Percentiles rank a stretch among this genome's conserved stretches.
Conservation (phyloP, 2,113 vertebrate species). For the Notarius quadriscutis region DNA sequence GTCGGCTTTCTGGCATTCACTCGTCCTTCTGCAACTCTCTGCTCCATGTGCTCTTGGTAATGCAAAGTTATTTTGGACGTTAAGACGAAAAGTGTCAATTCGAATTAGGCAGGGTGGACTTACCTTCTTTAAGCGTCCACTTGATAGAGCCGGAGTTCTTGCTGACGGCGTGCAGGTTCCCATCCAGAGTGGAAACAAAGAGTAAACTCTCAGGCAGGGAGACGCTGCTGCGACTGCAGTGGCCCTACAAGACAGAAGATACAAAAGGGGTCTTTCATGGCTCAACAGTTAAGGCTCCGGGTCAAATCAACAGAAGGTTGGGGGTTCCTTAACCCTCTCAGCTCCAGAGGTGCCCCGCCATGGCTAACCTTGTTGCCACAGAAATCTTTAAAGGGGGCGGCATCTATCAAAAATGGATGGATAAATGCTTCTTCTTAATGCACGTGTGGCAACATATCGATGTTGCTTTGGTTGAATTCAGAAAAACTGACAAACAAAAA, state of each 20-base stretch:
- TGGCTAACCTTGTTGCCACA: too few relatives aligned
- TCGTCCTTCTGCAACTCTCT: neutral
- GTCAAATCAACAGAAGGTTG: too few relatives aligned
- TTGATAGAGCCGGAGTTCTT: constrained; percentile 93
- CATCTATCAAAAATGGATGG: too few relatives aligned
- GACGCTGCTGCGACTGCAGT: constrained; percentile 79
- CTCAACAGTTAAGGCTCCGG: too few relatives aligned
- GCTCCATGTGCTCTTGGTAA: neutral
- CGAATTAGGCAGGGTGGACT: constrained; percentile 40
- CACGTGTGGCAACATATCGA: neutral
- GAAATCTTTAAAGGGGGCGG: too few relatives aligned
- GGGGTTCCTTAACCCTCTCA: too few relatives aligned
- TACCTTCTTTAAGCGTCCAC: constrained; percentile 99
- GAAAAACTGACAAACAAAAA: neutral
- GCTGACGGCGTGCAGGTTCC: constrained; percentile 94
- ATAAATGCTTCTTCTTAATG: too few relatives aligned
- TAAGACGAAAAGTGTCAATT: neutral
- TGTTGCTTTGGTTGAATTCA: neutral
- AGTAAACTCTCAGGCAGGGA: constrained; percentile 91
- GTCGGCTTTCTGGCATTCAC: neutral
- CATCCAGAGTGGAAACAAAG: constrained; percentile 96
- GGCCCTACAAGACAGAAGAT: constrained; percentile 65
- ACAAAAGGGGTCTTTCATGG: too few relatives aligned
- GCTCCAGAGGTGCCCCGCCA: too few relatives aligned
- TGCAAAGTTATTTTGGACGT: neutral